phyloP scores from a whole-genome alignment of 2,797 vertebrate species.

The Yasuhikotakia modesta region DNA sequence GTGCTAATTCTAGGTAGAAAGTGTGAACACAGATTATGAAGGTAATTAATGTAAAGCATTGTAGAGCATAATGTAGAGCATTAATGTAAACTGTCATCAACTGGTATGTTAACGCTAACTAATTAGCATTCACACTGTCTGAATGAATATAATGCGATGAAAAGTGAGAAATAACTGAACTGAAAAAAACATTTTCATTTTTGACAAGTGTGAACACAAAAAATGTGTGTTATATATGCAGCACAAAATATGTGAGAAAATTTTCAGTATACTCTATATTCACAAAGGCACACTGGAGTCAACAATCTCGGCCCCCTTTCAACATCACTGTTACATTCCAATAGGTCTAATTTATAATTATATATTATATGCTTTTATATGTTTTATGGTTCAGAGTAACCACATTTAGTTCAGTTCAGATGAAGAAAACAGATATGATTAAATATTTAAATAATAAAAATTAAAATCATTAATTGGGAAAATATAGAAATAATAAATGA shows the following conservation, averaged over 20 bases:
- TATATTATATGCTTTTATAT: background rate
- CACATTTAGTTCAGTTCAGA: background rate
- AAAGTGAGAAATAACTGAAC: conserved; percentile 6
- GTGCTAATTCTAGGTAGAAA: conserved; percentile 35
- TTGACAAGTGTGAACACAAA: background rate
- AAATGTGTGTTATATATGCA: background rate
- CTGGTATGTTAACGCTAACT: conserved; percentile 2
- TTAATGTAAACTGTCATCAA: conserved; percentile 31
- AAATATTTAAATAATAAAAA: background rate
- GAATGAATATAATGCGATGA: background rate
- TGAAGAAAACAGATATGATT: background rate
- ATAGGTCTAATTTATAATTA: conserved; percentile 18
- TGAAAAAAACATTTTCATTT: conserved; percentile 1
- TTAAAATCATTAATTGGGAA: too few species aligned
- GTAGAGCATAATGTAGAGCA: too few species aligned
- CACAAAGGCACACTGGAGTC: conserved; percentile 44
- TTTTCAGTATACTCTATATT: background rate
- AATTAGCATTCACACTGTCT: conserved; percentile 19
- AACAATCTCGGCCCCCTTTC: conserved; percentile 27
- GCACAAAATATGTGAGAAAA: conserved; percentile 2
- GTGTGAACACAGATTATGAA: conserved; percentile 37
- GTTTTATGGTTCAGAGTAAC: background rate
- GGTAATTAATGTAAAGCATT: too few species aligned
- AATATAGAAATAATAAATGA: background rate
- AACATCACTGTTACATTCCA: conserved; percentile 39